Conservation (phyloP, 1,140 invertebrate species). For the Aphelinus certus region DNA sequence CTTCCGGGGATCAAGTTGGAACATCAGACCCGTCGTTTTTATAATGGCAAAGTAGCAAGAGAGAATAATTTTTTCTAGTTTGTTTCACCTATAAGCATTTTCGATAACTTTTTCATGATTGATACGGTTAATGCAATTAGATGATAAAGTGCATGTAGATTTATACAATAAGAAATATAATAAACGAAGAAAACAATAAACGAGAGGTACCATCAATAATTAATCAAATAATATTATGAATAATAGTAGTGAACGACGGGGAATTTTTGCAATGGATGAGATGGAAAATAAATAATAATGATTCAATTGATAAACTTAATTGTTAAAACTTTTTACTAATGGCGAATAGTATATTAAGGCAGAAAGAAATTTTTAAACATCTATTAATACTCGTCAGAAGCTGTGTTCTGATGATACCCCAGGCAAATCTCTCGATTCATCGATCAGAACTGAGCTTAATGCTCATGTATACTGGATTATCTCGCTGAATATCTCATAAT, state of each 20-base stretch:
- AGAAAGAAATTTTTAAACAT: constrained; percentile 4
- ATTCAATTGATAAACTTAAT: neutral
- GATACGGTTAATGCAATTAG: neutral
- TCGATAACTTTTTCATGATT: constrained; percentile 32
- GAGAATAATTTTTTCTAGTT: constrained; percentile 17
- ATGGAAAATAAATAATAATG: neutral
- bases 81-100: constrained; percentile 26
- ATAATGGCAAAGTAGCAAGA: neutral
- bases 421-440: constrained; percentile 21
- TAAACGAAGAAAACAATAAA: too few relatives aligned
- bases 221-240: constrained; percentile 8
- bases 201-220: neutral
- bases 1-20: neutral
- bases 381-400: neutral
- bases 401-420: neutral
- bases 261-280: too few relatives aligned
- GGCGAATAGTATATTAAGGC: neutral
- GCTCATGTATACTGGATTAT: neutral
- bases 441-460: neutral
- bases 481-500: constrained; percentile 4
- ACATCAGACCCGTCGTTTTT: neutral
- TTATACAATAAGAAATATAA: too few relatives aligned
- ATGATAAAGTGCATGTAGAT: too few relatives aligned
- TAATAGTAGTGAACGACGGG: neutral
- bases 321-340: constrained; percentile 7